phyloP scores from a whole-genome alignment of 2,113 vertebrate species.

The Uria aalge region DNA sequence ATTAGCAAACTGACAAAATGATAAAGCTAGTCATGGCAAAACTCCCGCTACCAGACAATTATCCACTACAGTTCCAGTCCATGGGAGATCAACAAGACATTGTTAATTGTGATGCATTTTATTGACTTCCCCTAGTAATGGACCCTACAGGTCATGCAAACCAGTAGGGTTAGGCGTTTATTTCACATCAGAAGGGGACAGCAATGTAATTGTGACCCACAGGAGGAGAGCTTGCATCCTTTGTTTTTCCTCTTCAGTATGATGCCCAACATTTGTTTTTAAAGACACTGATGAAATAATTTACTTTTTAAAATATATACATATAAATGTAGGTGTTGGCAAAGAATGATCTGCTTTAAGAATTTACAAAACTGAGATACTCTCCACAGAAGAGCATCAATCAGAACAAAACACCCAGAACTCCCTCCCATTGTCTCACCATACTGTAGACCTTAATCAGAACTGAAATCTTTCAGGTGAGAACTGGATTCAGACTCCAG shows the following conservation, averaged over 20 bases:
- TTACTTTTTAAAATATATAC: not conserved
- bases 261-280: not conserved
- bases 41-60: constrained; percentile 74
- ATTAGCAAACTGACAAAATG: constrained; percentile 84
- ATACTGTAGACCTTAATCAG: not conserved
- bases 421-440: not conserved
- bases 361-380: not conserved
- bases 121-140: constrained; percentile 50
- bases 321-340: not conserved
- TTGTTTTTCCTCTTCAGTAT: not conserved
- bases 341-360: not conserved
- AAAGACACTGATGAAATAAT: not conserved
- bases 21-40: constrained; percentile 79
- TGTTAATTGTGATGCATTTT: constrained; percentile 76
- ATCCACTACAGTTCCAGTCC: constrained; percentile 68
- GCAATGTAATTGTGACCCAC: not conserved
- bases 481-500: not conserved
- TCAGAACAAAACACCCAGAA: not conserved
- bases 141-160: constrained; percentile 45
- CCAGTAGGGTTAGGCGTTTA: constrained; percentile 22
- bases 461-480: not conserved
- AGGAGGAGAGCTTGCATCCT: not conserved
- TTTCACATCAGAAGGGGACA: constrained; percentile 35
- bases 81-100: constrained; percentile 71
- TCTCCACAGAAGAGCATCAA: not conserved